These are phyloP conservation scores for Tiaroga cobitis DNA, from an alignment of 2,797 vertebrate species.

Conservation along the genomic window DNA sequence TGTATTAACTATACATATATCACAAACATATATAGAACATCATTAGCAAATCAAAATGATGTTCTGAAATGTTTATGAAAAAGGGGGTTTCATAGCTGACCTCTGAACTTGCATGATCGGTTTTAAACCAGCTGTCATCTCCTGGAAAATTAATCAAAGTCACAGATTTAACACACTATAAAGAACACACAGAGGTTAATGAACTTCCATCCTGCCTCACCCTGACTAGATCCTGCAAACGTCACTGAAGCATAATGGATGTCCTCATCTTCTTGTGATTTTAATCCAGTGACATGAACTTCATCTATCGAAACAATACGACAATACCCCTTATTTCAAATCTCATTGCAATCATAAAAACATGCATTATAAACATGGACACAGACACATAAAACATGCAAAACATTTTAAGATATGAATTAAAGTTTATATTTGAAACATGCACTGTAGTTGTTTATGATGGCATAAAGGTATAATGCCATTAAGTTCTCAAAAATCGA, in stretches of 20 bases:
- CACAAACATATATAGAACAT: background rate
- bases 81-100: background rate
- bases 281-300: background rate
- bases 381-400: constrained; percentile 9
- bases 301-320: background rate
- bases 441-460: background rate
- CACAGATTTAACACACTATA: background rate
- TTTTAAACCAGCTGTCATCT: background rate
- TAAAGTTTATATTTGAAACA: background rate
- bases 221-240: background rate
- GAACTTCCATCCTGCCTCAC: background rate
- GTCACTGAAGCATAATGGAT: constrained; percentile 27
- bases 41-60: background rate
- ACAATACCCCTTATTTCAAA: background rate
- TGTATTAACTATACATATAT: background rate
- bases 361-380: background rate
- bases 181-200: background rate
- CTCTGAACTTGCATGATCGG: background rate
- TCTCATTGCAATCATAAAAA: background rate
- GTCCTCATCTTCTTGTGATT: constrained; percentile 26
- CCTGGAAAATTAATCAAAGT: constrained; percentile 1
- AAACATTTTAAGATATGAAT: background rate
- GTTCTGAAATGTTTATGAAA: background rate
- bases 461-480: no score
- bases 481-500: no score